Conservation (phyloP, 2,797 vertebrate species). For the Danio tinwini region DNA sequence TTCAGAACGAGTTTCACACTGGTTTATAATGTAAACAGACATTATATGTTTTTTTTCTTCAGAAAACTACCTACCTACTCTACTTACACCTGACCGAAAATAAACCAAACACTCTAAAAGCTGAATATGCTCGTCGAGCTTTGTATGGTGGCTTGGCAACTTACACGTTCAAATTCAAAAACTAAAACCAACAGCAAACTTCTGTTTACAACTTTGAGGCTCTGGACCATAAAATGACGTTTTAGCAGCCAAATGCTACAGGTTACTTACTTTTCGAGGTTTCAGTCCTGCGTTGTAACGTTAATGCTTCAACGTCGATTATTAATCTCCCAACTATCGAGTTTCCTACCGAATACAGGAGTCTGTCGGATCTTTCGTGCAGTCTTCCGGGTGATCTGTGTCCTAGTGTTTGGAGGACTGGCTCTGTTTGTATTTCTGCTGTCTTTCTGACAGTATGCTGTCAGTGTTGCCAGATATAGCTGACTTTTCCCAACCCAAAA, state of each 20-base stretch:
- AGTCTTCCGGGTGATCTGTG: constrained; percentile 29
- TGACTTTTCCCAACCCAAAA: no score
- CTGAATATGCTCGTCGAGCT: neutral
- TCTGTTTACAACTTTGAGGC: constrained; percentile 33
- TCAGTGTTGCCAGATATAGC: no score
- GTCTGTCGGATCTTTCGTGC: neutral
- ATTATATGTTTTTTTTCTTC: neutral
- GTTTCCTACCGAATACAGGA: constrained; percentile 5
- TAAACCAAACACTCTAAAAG: neutral
- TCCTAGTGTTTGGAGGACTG: constrained; percentile 6
- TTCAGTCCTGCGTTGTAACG: neutral
- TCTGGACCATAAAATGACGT: neutral
- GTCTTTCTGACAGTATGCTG: neutral
- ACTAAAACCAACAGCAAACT: neutral
- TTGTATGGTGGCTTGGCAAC: neutral
- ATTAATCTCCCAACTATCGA: neutral
- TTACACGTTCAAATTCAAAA: neutral
- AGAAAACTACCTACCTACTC: neutral
- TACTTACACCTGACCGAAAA: neutral
- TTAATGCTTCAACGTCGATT: neutral
- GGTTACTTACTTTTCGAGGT: neutral
- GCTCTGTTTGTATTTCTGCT: constrained; percentile 17
- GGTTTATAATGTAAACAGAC: neutral
- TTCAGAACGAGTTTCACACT: neutral
- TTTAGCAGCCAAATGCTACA: neutral